phyloP scores from a whole-genome alignment of 2,113 vertebrate species.

The Megalops atlanticus region DNA sequence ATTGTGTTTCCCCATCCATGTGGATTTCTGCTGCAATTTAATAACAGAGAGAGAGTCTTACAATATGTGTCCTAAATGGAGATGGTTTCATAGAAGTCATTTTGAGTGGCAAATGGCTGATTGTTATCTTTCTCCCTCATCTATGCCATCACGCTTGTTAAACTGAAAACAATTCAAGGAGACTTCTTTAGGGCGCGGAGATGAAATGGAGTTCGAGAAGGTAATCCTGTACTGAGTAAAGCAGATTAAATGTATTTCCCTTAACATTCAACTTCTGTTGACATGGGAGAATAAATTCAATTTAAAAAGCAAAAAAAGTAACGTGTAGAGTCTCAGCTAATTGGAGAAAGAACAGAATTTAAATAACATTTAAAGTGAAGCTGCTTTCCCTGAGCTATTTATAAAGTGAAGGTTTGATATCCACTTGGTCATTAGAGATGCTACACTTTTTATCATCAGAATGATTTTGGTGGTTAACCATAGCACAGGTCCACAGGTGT shows the following conservation, averaged over 20 bases:
- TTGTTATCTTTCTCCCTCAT: not conserved
- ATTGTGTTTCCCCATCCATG: not conserved
- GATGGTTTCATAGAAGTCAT: not conserved
- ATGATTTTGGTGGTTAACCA: not conserved
- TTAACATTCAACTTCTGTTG: too few relatives aligned
- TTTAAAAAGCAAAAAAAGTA: not conserved
- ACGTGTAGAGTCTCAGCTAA: not conserved
- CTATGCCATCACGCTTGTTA: constrained; percentile 6
- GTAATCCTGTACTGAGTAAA: not conserved
- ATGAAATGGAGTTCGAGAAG: not conserved
- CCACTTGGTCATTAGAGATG: not conserved
- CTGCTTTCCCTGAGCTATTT: not conserved
- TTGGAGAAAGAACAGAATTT: not conserved
- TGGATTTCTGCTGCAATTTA: constrained; percentile 6
- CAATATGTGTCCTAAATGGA: not conserved
- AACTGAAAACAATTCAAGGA: not conserved
- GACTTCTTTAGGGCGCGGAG: not conserved
- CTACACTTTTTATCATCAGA: too few relatives aligned
- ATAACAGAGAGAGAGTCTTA: not conserved
- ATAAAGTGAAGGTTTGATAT: not conserved
- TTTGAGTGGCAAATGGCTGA: constrained; percentile 13
- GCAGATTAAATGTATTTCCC: not conserved
- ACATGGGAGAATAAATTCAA: too few relatives aligned
- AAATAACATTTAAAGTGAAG: not conserved
- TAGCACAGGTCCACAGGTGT: not conserved